These are phyloP conservation scores for Chiroxiphia lanceolata DNA, from an alignment of 2,797 vertebrate genomes.

Conservation along the genomic window DNA sequence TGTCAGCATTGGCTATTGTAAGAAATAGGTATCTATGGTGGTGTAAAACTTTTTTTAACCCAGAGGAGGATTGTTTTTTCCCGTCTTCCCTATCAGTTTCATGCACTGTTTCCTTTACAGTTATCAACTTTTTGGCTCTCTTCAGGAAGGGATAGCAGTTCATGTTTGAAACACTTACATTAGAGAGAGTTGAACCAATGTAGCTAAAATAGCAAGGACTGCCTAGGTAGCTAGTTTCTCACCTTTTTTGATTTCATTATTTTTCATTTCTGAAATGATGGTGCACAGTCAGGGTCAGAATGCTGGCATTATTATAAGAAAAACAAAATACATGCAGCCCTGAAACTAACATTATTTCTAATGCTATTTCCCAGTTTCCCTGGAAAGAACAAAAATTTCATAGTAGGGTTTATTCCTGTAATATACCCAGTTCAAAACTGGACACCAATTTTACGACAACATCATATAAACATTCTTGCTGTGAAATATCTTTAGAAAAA, in stretches of 20 bases:
- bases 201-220: not conserved
- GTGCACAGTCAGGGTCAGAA: not conserved
- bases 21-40: not conserved
- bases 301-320: not conserved
- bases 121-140: not conserved
- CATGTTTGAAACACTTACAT: not conserved
- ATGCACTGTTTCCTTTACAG: not conserved
- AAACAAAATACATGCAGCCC: not conserved
- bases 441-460: not conserved
- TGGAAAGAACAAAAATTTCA: not conserved
- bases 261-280: not conserved
- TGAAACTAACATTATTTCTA: not conserved
- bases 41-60: not conserved
- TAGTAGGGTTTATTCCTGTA: not conserved
- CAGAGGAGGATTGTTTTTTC: not conserved
- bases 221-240: not conserved
- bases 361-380: not conserved
- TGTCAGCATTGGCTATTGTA: not conserved
- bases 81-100: not conserved
- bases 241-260: not conserved
- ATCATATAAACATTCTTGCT: not conserved
- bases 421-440: not conserved
- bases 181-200: not conserved
- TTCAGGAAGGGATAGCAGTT: not conserved
- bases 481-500: not conserved